phyloP scores from a whole-genome alignment of 2,113 vertebrate genomes.

The Tachuris rubrigastra region DNA sequence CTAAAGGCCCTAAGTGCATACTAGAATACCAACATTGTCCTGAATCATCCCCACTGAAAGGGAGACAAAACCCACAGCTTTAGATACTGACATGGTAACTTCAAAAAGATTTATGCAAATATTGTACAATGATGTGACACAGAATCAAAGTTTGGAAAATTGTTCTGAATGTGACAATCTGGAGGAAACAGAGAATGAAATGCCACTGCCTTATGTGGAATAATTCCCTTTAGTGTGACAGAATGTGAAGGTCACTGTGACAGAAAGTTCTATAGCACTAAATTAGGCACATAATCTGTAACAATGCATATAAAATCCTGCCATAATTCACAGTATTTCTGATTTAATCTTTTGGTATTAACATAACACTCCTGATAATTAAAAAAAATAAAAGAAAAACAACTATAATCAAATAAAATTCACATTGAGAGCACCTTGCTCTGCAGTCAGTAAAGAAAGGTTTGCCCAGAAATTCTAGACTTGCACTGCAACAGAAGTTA shows the following conservation, averaged over 20 bases:
- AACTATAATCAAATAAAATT: neutral
- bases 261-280: neutral
- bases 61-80: neutral
- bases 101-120: neutral
- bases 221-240: neutral
- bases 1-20: neutral
- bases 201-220: neutral
- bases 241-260: neutral
- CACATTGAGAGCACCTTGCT: neutral
- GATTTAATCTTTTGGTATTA: neutral
- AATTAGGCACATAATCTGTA: neutral
- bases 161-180: neutral
- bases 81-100: neutral
- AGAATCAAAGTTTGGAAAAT: neutral
- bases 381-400: neutral
- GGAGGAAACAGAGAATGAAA: neutral
- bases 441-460: neutral
- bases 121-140: neutral
- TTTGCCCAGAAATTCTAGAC: neutral
- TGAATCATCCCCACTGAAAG: fast-evolving
- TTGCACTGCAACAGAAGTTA: neutral
- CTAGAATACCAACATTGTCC: neutral
- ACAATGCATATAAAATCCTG: neutral
- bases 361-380: neutral
- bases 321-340: neutral